A percentile compares a stretch with the other conserved stretches of the same genome.
Evolutionary conservation across 1,140 invertebrate species (phyloP).

Genomic region (Theocolax elegans): DNA sequence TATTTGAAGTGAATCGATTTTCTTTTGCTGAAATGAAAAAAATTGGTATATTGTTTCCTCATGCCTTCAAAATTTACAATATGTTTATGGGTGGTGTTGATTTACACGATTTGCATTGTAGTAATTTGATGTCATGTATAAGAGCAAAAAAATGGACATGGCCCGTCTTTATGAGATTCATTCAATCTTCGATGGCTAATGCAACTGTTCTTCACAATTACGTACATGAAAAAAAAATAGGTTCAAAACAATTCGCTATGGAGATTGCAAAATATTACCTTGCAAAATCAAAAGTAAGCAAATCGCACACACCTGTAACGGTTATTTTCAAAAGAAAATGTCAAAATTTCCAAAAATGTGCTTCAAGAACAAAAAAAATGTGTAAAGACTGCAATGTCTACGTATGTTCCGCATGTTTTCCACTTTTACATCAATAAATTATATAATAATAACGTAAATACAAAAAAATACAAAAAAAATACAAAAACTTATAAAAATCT

Average conservation of each 20-base stretch:
- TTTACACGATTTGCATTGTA: no score
- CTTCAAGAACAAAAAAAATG: conserved; percentile 21
- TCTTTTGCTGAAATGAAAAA: no score
- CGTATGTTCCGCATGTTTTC: conserved; percentile 15
- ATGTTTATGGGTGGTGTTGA: conserved; percentile 29
- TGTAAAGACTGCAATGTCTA: conserved; percentile 17
- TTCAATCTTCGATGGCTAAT: conserved; percentile 29
- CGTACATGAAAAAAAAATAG: neutral
- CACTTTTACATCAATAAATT: neutral
- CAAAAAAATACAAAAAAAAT: no score
- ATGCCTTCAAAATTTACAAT: conserved; percentile 5
- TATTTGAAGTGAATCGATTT: no score
- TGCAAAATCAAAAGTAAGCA: conserved; percentile 6
- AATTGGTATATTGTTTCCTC: neutral
- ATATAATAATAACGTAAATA: neutral
- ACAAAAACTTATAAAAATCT: no score
- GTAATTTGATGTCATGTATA: no score
- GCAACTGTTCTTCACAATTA: conserved; percentile 26
- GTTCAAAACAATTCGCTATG: no score
- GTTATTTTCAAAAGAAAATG: conserved; percentile 6
- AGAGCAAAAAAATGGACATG: no score
- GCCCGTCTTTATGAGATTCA: no score
- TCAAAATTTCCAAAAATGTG: conserved; percentile 10
- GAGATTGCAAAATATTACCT: conserved; percentile 24
- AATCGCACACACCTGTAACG: neutral